These are phyloP conservation scores for Muricea muricata DNA, from an alignment of 92 coral and sea anemone genomes.

Conservation along the genomic window DNA sequence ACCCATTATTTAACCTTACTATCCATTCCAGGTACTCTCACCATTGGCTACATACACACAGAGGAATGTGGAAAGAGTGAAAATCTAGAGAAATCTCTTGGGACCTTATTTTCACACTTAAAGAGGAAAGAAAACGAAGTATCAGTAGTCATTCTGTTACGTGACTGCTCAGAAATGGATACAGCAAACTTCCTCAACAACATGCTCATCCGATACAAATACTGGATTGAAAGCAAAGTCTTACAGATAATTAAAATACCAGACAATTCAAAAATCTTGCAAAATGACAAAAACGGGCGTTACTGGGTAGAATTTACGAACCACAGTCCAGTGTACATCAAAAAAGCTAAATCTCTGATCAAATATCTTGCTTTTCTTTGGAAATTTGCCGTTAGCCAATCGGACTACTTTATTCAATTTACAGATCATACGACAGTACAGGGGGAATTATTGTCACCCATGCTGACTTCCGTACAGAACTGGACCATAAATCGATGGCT, in stretches of 20 bases:
- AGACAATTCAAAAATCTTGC: not conserved
- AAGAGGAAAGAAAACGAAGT: constrained; percentile 17
- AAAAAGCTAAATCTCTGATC: not conserved
- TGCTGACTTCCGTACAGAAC: not conserved
- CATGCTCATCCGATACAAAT: not conserved
- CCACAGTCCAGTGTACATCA: constrained; percentile 2
- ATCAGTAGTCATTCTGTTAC: constrained; percentile 44
- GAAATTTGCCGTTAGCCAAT: constrained; percentile 11
- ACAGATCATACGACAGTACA: constrained; percentile 21
- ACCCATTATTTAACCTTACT: no score
- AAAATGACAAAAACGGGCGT: constrained; percentile 16
- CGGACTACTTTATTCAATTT: constrained; percentile 36
- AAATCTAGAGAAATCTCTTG: constrained; percentile 41
- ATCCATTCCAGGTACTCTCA: constrained; percentile 36
- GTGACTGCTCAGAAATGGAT: constrained; percentile 16
- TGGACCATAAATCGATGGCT: not conserved
- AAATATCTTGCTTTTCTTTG: constrained; percentile 32
- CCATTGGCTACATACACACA: constrained; percentile 53
- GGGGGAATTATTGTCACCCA: not conserved
- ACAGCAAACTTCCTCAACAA: not conserved
- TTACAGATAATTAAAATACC: constrained; percentile 33
- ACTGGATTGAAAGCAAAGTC: constrained; percentile 1
- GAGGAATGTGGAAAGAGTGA: constrained; percentile 24
- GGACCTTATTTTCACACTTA: constrained; percentile 37
- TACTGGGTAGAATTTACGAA: constrained; percentile 22